Evolutionary conservation across 2,797 vertebrate species (phyloP).

Genomic region (Hyperoplus lanceolatus): DNA sequence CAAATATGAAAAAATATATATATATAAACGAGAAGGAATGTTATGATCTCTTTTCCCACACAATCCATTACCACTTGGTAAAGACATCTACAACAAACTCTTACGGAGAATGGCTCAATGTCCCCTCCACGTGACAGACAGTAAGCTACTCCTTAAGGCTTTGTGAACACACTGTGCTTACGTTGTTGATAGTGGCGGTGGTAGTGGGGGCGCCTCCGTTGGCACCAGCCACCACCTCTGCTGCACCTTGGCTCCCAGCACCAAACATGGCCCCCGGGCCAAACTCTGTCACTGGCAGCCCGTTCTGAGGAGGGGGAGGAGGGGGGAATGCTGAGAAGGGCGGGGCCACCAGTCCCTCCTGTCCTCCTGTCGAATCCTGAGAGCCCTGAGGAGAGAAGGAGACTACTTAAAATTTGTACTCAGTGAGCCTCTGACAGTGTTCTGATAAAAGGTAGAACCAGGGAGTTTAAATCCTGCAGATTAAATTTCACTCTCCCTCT

Average conservation of each 20-base stretch:
- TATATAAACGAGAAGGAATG: background rate
- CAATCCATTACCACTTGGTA: background rate
- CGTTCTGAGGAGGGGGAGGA: slow-evolving; percentile 85
- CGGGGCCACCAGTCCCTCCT: slow-evolving; percentile 82
- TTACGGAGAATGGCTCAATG: background rate
- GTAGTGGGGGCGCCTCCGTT: slow-evolving; percentile 57
- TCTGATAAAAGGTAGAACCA: slow-evolving; percentile 38
- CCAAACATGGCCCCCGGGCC: slow-evolving; percentile 78
- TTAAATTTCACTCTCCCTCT: slow-evolving; percentile 71
- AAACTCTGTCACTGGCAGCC: slow-evolving; percentile 80
- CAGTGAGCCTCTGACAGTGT: slow-evolving; percentile 3
- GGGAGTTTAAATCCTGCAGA: slow-evolving; percentile 60
- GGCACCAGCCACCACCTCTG: slow-evolving; percentile 73
- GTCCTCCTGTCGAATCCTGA: slow-evolving; percentile 83
- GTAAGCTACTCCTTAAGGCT: background rate
- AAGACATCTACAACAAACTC: background rate
- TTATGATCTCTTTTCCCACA: background rate
- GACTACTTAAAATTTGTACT: slow-evolving; percentile 49
- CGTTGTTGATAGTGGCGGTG: slow-evolving; percentile 62
- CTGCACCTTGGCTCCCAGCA: slow-evolving; percentile 71
- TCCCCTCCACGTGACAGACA: background rate
- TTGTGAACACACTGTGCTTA: slow-evolving; percentile 52
- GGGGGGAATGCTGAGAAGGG: slow-evolving; percentile 83
- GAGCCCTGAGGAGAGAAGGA: slow-evolving; percentile 71
- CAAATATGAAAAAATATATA: background rate